These are phyloP conservation scores for Galbula dea DNA, from an alignment of 2,113 vertebrate species.

Conservation along the genomic window DNA sequence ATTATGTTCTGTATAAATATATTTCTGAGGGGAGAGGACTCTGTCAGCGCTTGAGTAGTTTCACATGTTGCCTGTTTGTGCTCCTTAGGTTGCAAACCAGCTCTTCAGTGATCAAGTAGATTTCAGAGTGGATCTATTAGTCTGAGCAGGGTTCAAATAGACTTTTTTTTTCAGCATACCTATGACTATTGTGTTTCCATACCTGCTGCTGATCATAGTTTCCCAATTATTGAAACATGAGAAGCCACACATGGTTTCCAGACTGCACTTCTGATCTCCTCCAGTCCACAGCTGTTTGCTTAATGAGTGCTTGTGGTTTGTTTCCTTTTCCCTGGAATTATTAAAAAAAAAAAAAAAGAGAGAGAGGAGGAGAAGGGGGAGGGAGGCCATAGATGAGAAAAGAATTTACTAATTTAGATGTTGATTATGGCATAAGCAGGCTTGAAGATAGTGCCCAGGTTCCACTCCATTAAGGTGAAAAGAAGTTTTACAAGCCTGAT, in stretches of 20 bases:
- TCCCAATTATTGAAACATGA: constrained; percentile 63
- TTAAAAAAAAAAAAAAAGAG: background rate
- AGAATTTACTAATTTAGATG: constrained; percentile 43
- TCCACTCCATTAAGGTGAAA: constrained; percentile 26
- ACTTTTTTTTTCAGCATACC: background rate
- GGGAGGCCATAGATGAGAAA: constrained; percentile 29
- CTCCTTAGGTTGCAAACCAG: background rate
- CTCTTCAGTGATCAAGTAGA: background rate
- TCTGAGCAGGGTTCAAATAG: background rate
- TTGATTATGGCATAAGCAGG: background rate
- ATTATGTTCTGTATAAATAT: constrained; percentile 46
- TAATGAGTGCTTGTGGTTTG: constrained; percentile 62
- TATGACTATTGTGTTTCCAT: constrained; percentile 51
- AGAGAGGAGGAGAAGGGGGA: background rate
- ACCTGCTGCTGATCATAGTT: constrained; percentile 63
- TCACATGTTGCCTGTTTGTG: constrained; percentile 28
- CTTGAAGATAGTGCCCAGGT: background rate
- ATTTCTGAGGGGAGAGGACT: constrained; percentile 38
- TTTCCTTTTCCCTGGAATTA: constrained; percentile 55
- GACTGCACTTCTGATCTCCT: constrained; percentile 38
- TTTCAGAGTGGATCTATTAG: constrained; percentile 41
- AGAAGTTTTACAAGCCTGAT: background rate
- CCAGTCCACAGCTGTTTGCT: constrained; percentile 55
- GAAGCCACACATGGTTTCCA: constrained; percentile 66
- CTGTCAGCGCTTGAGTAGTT: constrained; percentile 61